phyloP scores from a whole-genome alignment of 2,797 vertebrate genomes.

The Peromyscus melanophrys region DNA sequence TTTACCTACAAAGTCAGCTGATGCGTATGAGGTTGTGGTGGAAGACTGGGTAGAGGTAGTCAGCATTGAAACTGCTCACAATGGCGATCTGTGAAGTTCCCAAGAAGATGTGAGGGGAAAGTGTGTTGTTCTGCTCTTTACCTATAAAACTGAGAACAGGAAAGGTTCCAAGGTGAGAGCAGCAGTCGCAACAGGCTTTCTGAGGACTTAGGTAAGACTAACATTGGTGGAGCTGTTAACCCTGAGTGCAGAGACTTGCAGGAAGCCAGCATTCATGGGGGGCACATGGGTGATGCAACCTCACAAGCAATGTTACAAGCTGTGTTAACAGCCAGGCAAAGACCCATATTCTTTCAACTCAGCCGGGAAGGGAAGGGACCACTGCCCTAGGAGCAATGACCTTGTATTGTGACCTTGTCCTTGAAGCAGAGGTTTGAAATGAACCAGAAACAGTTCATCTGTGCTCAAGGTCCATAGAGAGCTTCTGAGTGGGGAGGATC shows the following conservation, averaged over 20 bases:
- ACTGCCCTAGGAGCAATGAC: not conserved
- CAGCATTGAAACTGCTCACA: not conserved
- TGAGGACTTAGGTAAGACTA: not conserved
- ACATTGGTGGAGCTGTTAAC: not conserved
- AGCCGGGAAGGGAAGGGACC: not conserved
- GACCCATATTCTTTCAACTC: not conserved
- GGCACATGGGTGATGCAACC: accelerated
- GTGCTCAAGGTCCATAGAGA: not conserved
- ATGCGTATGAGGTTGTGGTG: not conserved
- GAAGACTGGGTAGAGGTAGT: not conserved
- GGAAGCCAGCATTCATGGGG: not conserved
- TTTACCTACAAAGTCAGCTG: not conserved
- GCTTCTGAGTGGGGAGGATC: not conserved
- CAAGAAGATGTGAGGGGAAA: not conserved
- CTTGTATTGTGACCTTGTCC: not conserved
- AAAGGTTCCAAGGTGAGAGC: not conserved
- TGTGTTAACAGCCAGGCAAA: not conserved
- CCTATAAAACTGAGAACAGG: not conserved
- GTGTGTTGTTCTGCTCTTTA: not conserved
- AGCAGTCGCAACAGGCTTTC: not conserved
- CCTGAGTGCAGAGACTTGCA: not conserved
- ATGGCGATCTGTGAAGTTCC: not conserved
- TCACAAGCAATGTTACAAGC: not conserved
- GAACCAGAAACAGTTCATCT: not conserved
- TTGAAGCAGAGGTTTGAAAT: not conserved